These are phyloP conservation scores for Akabosia matsudoensis DNA, from an alignment of 1,140 invertebrate genomes.

Conservation along the genomic window DNA sequence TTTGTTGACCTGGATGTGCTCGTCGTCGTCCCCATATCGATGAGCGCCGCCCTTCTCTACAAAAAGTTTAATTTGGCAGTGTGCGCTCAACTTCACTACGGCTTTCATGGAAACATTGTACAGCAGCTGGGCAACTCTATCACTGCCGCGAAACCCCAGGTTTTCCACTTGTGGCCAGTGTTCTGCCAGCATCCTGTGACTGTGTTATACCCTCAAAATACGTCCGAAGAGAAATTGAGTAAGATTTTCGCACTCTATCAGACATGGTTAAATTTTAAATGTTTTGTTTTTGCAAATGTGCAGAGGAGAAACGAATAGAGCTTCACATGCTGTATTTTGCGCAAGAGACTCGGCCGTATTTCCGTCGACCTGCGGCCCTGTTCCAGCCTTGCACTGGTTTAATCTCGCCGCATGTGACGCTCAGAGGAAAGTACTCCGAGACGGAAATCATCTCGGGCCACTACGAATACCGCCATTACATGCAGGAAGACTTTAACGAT, in stretches of 20 bases:
- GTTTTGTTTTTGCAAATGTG: constrained; percentile 43
- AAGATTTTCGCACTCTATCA: constrained; percentile 49
- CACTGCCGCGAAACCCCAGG: constrained; percentile 54
- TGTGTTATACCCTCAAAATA: constrained; percentile 63
- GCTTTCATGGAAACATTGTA: constrained; percentile 39
- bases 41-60: constrained; percentile 33
- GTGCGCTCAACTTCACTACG: constrained; percentile 34
- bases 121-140: constrained; percentile 43
- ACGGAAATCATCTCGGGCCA: constrained; percentile 71
- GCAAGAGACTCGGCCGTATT: constrained; percentile 37
- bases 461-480: constrained; percentile 95
- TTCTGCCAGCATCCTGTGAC: constrained; percentile 72
- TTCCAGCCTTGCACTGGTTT: constrained; percentile 33
- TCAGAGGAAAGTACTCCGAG: constrained; percentile 54
- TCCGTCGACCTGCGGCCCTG: constrained; percentile 36
- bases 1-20: constrained; percentile 38
- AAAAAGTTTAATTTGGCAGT: constrained; percentile 41
- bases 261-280: constrained; percentile 35
- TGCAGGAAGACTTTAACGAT: constrained; percentile 92
- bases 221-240: constrained; percentile 63
- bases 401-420: constrained; percentile 36
- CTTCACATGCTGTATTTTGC: constrained; percentile 38
- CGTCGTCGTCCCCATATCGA: constrained; percentile 30
- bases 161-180: constrained; percentile 62
- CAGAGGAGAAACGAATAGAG: constrained; percentile 28